Evolutionary conservation across 2,888 invertebrate genomes (phyloP).

Genomic region (Adelognathus sp.): DNA sequence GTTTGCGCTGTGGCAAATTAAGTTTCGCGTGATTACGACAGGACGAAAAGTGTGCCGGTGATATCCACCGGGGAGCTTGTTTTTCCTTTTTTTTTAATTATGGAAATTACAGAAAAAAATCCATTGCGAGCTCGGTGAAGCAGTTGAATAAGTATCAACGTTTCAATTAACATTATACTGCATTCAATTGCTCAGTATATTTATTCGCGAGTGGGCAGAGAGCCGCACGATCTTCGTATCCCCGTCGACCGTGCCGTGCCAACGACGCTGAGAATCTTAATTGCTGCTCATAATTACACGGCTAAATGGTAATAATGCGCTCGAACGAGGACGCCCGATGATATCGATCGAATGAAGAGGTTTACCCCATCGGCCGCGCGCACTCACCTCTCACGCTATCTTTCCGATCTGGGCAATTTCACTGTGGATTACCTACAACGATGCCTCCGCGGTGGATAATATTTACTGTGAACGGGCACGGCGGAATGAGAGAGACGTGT

Average conservation of each 20-base stretch:
- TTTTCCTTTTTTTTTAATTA: no score
- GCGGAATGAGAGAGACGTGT: no score
- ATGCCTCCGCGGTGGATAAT: constrained; percentile 2
- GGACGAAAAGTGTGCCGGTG: background rate
- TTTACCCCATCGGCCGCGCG: background rate
- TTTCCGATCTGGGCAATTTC: constrained; percentile 17
- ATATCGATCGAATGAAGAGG: constrained; percentile 54
- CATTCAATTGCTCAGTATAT: constrained; percentile 67
- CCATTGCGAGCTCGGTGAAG: background rate
- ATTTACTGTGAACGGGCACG: no score
- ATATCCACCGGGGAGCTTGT: no score
- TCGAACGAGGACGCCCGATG: constrained; percentile 32
- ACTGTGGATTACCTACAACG: background rate
- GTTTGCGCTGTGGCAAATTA: constrained; percentile 5
- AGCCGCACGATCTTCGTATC: background rate
- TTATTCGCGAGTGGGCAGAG: constrained; percentile 63
- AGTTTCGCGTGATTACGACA: background rate
- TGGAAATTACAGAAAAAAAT: background rate
- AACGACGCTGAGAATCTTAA: constrained; percentile 57
- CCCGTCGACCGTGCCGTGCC: constrained; percentile 16
- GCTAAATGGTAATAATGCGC: constrained; percentile 59
- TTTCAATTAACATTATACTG: constrained; percentile 73
- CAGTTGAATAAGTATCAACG: constrained; percentile 71
- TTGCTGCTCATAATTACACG: constrained; percentile 60
- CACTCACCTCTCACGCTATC: constrained; percentile 12